A percentile compares a stretch with the other conserved stretches of the same genome.
Conservation (phyloP, 2,888 invertebrate genomes). For the Standfussiana lucernea region DNA sequence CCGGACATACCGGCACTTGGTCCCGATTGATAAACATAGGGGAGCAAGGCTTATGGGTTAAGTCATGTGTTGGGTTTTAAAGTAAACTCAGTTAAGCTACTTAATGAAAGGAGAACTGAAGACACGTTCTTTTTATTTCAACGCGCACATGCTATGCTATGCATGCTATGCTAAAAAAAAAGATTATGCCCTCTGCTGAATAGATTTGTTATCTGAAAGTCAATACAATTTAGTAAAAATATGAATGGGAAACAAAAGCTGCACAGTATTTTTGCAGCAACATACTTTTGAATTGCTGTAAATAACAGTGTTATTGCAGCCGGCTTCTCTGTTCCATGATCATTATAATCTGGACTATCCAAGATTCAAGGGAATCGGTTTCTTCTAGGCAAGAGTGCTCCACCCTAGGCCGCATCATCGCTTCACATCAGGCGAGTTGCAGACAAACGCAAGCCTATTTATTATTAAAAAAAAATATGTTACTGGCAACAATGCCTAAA, state of each 20-base stretch:
- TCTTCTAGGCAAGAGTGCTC: too few relatives aligned
- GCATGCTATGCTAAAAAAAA: background rate
- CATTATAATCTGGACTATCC: too few relatives aligned
- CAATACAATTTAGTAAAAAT: background rate
- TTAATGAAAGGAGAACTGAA: conserved; percentile 3
- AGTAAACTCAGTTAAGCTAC: conserved; percentile 13
- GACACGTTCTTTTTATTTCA: background rate
- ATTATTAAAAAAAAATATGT: too few relatives aligned
- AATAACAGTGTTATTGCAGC: too few relatives aligned
- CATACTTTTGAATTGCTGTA: background rate
- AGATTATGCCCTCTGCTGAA: background rate
- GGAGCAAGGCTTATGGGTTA: conserved; percentile 49
- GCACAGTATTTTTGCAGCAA: background rate
- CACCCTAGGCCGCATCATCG: too few relatives aligned
- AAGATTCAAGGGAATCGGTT: too few relatives aligned
- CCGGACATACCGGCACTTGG: conserved; percentile 59
- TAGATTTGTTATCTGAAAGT: background rate
- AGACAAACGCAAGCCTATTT: too few relatives aligned
- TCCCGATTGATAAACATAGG: conserved; percentile 61
- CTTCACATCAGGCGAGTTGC: too few relatives aligned
- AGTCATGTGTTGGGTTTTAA: conserved; percentile 50
- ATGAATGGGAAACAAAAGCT: background rate
- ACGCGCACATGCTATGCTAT: accelerated
- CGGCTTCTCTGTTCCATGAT: too few relatives aligned
- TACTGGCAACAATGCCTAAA: background rate